Conservation (phyloP, 2,888 invertebrate species). For the Drosophila peninsularis region DNA sequence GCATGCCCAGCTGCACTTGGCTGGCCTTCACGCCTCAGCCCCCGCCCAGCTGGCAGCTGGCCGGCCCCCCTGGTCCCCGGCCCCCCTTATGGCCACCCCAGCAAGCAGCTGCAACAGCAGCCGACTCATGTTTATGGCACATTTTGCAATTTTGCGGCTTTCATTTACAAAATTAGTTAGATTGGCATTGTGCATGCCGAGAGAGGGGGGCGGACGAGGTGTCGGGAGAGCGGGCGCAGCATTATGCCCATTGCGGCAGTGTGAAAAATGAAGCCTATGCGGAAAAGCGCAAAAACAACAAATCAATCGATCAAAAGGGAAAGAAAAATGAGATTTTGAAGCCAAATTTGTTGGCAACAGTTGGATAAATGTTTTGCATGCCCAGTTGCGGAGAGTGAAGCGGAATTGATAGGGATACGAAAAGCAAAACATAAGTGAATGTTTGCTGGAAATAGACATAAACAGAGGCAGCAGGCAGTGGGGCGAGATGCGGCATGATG, state of each 20-base stretch:
- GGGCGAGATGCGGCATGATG: no score
- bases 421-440: background rate
- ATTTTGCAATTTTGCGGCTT: slow-evolving; percentile 72
- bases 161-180: slow-evolving; percentile 75
- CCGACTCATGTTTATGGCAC: slow-evolving; percentile 67
- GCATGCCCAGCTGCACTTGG: slow-evolving; percentile 73
- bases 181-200: slow-evolving; percentile 26
- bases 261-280: slow-evolving; percentile 56
- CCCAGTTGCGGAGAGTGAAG: slow-evolving; percentile 17
- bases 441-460: background rate
- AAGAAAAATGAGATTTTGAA: slow-evolving; percentile 23
- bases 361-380: slow-evolving; percentile 36
- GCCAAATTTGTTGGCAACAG: slow-evolving; percentile 33
- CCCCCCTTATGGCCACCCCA: slow-evolving; percentile 5
- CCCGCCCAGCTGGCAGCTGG: background rate
- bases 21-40: slow-evolving; percentile 9
- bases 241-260: slow-evolving; percentile 43
- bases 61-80: background rate
- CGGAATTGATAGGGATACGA: background rate
- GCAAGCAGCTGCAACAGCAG: slow-evolving; percentile 44
- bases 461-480: no score
- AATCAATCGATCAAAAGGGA: slow-evolving; percentile 49
- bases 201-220: background rate
- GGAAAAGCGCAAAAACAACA: slow-evolving; percentile 54
- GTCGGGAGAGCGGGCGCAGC: background rate